Evolutionary conservation across 2,888 invertebrate genomes (phyloP), one percentile per base, ranked within the genome.

Genomic region (Sylvicola fuscatus): DNA sequence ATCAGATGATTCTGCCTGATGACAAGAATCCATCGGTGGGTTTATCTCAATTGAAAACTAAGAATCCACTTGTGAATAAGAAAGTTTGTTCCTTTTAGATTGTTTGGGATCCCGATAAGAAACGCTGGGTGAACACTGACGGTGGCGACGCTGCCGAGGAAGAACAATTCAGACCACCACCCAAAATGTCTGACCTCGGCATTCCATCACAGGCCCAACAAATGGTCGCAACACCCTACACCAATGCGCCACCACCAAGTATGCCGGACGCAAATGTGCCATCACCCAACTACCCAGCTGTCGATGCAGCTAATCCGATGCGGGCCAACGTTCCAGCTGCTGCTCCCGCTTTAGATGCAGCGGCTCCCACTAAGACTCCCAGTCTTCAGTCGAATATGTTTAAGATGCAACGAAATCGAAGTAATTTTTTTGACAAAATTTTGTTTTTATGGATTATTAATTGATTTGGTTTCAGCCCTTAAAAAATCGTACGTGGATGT

Each of bases 1-100:
- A 89, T 66, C 89, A 90, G 66, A 90, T 90, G 87, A 89, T 82
- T 51, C 65, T 93, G 45, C 92, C 93, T 2, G 90, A 92, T 61
- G 92, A 93, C 61, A 89, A 79, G 56, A 81, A 92, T 63, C 89
- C 87, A 42, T 64, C 80, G 42, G 84, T 86, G 64, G 70, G 72
- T 63, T 44, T 14, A 14, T 36, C 12, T 21, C 34, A 10, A n/a
- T 30, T 34, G 6, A 14, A 26, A 39, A 15, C 4, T 32, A 14
- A 30, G 14, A 37, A 39, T 39, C 31, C 36, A 29, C 35, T 33
- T 4, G 5, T 29, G 29, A 13, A 13, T 29, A 13, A n/a, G 10
- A 37, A 15, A 26, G 33, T 31, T 32, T 38, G 29, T 39, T 38
- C 33, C 43, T 44, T 45, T 29, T 54, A 84, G 84, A 92, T 92